Evolutionary conservation across 2,113 vertebrate species (phyloP).

Genomic region (Leuciscus idus): DNA sequence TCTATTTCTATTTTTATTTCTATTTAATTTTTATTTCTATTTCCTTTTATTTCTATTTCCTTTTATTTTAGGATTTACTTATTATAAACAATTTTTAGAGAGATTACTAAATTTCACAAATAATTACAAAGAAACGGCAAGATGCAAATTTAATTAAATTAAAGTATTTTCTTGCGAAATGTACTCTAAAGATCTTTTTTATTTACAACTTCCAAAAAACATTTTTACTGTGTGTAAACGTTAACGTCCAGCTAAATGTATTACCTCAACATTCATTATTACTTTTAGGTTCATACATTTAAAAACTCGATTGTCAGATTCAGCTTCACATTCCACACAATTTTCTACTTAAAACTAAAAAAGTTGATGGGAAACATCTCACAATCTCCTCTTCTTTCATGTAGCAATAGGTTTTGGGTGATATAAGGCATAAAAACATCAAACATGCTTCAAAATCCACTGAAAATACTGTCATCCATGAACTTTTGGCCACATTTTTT

Average conservation of each 20-base stretch:
- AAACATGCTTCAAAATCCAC: not conserved
- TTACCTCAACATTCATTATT: not conserved
- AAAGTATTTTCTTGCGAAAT: no score
- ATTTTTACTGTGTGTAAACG: not conserved
- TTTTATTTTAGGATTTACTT: no score
- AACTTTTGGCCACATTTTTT: not conserved
- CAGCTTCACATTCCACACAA: not conserved
- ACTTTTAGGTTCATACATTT: not conserved
- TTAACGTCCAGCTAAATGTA: not conserved
- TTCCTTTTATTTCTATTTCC: no score
- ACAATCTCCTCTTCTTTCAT: not conserved
- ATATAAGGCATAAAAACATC: not conserved
- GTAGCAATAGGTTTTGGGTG: not conserved
- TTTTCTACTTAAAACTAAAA: not conserved
- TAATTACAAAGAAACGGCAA: no score
- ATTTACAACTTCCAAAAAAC: not conserved
- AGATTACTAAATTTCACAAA: no score
- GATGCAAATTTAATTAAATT: no score
- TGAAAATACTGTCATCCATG: not conserved
- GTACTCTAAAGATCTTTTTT: no score
- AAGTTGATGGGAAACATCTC: not conserved
- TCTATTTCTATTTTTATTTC: no score
- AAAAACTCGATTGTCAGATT: no score
- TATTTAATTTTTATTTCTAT: no score
- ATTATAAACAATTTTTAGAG: no score